phyloP scores from a whole-genome alignment of 1,140 invertebrate species.

The Mycetomoellerius zeteki region DNA sequence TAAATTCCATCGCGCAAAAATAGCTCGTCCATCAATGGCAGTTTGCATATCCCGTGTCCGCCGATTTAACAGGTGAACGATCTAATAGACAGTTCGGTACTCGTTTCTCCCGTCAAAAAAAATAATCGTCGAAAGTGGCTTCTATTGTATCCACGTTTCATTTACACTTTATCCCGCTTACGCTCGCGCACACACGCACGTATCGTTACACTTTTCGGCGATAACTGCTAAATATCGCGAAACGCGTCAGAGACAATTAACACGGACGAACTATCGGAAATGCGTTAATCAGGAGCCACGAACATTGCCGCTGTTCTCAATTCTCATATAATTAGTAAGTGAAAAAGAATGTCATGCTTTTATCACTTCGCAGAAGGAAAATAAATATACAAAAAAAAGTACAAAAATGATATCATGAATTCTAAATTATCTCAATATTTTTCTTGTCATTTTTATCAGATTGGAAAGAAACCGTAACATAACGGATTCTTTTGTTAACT shows the following conservation, averaged over 20 bases:
- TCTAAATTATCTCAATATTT: neutral
- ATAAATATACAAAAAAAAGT: neutral
- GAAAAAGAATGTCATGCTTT: neutral
- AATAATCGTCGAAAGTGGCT: conserved; percentile 38
- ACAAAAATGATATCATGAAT: neutral
- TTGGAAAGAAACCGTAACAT: neutral
- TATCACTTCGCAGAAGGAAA: neutral
- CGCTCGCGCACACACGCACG: neutral
- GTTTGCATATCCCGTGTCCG: conserved; percentile 66
- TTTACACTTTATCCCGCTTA: conserved; percentile 47
- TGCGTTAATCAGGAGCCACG: conserved; percentile 25
- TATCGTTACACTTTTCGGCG: conserved; percentile 57
- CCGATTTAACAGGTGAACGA: conserved; percentile 31
- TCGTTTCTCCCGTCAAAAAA: conserved; percentile 1
- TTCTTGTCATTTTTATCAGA: neutral
- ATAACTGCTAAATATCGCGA: conserved; percentile 50
- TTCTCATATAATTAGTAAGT: neutral
- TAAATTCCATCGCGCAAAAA: conserved; percentile 51
- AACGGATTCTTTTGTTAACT: neutral
- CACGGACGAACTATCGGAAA: conserved; percentile 40
- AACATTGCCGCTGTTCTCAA: neutral
- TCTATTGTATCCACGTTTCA: conserved; percentile 51
- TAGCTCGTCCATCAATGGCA: conserved; percentile 35
- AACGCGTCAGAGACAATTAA: conserved; percentile 59
- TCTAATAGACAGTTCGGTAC: conserved; percentile 25